These are phyloP conservation scores for Cinclus mexicanus DNA, from an alignment of 2,113 vertebrate species.

Conservation along the genomic window DNA sequence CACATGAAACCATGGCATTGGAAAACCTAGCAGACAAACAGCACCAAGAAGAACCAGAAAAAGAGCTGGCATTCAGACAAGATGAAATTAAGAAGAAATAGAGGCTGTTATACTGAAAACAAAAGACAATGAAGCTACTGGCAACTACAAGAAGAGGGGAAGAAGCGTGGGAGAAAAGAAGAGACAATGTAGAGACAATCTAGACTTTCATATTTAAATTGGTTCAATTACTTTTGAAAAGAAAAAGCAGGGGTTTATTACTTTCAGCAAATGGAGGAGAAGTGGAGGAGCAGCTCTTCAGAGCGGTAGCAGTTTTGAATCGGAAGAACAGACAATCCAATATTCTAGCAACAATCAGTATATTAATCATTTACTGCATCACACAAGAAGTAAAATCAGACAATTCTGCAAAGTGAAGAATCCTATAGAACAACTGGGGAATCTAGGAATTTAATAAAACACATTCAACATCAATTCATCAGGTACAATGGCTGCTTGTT, in stretches of 20 bases:
- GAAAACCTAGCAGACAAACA: not conserved
- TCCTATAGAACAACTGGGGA: not conserved
- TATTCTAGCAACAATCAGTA: not conserved
- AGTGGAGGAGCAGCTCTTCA: not conserved
- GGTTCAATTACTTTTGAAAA: conserved; percentile 1
- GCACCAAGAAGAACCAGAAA: not conserved
- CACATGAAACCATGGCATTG: not conserved
- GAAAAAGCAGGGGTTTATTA: not conserved
- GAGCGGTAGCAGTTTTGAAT: not conserved
- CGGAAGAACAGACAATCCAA: not conserved
- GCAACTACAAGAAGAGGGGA: not conserved
- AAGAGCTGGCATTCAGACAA: not conserved
- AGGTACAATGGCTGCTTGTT: not conserved
- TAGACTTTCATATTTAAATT: not conserved
- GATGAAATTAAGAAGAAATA: not conserved
- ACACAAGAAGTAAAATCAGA: not conserved
- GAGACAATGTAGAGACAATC: not conserved
- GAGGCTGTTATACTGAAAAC: not conserved
- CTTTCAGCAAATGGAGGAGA: not conserved
- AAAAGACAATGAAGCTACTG: not conserved
- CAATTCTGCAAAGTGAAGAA: not conserved
- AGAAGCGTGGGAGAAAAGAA: not conserved
- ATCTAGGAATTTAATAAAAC: not conserved
- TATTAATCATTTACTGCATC: not conserved
- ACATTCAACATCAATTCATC: not conserved